Evolutionary conservation across 2,888 invertebrate species (phyloP).

Genomic region (Tyria jacobaeae): DNA sequence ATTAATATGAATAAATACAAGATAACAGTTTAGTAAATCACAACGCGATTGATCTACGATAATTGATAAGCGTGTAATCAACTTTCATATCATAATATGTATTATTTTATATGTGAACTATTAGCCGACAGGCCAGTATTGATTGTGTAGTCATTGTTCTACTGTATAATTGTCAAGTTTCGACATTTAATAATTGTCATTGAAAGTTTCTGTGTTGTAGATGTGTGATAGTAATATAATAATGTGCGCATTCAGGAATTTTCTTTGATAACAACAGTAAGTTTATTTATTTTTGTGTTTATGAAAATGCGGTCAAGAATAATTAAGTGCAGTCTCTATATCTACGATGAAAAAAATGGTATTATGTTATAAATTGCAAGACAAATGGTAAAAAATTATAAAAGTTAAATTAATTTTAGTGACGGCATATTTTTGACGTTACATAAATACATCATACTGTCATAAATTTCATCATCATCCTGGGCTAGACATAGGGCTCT

Average conservation of each 20-base stretch:
- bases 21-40: slow-evolving; percentile 50
- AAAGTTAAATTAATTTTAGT: too few relatives aligned
- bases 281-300: slow-evolving; percentile 2
- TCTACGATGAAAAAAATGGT: too few relatives aligned
- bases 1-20: neutral
- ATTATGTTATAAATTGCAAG: too few relatives aligned
- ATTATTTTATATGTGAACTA: slow-evolving; percentile 57
- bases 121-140: slow-evolving; percentile 36
- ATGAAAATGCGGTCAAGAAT: neutral
- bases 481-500: too few relatives aligned
- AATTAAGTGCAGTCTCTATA: too few relatives aligned
- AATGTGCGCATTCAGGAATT: slow-evolving; percentile 33
- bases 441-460: too few relatives aligned
- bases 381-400: too few relatives aligned
- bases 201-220: slow-evolving; percentile 24
- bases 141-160: slow-evolving; percentile 44
- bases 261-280: slow-evolving; percentile 30
- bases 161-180: slow-evolving; percentile 43
- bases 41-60: slow-evolving; percentile 56
- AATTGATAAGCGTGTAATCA: slow-evolving; percentile 60
- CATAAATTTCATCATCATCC: too few relatives aligned
- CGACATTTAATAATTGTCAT: slow-evolving; percentile 36
- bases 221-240: slow-evolving; percentile 26
- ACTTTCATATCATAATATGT: slow-evolving; percentile 53
- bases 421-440: too few relatives aligned